phyloP scores from a whole-genome alignment of 2,888 invertebrate species.

The Cataglyphis albicans region DNA sequence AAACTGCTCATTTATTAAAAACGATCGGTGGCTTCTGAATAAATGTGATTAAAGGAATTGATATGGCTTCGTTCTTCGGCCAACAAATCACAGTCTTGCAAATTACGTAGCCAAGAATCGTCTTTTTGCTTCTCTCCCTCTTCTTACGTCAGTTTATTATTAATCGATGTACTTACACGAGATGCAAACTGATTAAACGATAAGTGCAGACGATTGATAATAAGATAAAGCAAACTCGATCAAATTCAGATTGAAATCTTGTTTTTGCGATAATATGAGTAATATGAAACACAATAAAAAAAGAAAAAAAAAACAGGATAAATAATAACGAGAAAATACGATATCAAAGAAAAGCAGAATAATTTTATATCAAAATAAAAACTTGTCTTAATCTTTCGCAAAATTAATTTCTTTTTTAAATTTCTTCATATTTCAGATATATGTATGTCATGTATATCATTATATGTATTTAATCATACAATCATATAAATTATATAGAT shows the following conservation, averaged over 20 bases:
- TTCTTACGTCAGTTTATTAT: neutral
- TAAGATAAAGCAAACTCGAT: neutral
- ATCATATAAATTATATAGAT: neutral
- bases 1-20: constrained; percentile 29
- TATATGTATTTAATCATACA: neutral
- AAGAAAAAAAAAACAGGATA: neutral
- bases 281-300: neutral
- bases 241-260: neutral
- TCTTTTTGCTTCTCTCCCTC: neutral
- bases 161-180: constrained; percentile 11
- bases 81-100: constrained; percentile 18
- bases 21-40: constrained; percentile 18
- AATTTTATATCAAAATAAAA: neutral
- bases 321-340: neutral
- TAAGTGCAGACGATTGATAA: neutral
- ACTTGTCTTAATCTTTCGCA: neutral
- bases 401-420: neutral
- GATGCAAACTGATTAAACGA: constrained; percentile 5
- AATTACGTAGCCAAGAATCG: constrained; percentile 24
- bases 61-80: constrained; percentile 19
- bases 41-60: constrained; percentile 30
- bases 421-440: neutral
- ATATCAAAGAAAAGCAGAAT: neutral
- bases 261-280: neutral
- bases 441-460: neutral